Conservation (phyloP, 1,140 invertebrate genomes). For the Drosophila paulistorum region DNA sequence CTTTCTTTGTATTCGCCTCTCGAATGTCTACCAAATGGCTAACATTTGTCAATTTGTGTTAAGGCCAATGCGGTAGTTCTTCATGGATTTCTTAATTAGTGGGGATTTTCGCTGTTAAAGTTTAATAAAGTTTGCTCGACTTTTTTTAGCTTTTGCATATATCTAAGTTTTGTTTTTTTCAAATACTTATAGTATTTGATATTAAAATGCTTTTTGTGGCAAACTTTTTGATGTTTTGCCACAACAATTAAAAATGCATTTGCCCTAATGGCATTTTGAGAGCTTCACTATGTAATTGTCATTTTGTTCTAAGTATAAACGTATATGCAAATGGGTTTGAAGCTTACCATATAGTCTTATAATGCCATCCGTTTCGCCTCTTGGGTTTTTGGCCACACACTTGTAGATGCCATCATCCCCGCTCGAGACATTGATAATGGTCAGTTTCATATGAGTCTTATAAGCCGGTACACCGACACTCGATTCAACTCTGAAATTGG, state of each 20-base stretch:
- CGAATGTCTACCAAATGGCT: conserved; percentile 60
- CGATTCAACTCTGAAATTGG: conserved; percentile 84
- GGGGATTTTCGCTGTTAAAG: conserved; percentile 21
- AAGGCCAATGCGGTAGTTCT: conserved; percentile 69
- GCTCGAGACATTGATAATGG: conserved; percentile 89
- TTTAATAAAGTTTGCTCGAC: conserved; percentile 3
- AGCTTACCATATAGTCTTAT: conserved; percentile 95
- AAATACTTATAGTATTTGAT: background rate
- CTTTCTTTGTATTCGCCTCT: conserved; percentile 44
- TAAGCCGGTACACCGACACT: conserved; percentile 88
- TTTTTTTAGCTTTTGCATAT: too few relatives aligned
- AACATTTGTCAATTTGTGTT: conserved; percentile 77
- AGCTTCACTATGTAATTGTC: conserved; percentile 4
- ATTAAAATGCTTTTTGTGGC: conserved; percentile 22
- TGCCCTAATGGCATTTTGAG: conserved; percentile 28
- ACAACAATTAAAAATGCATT: conserved; percentile 38
- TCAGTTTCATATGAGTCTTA: conserved; percentile 93
- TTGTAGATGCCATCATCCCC: conserved; percentile 94
- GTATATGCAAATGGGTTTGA: background rate
- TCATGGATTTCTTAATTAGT: conserved; percentile 64
- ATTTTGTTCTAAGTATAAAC: background rate
- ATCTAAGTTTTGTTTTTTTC: background rate
- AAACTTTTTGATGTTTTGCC: background rate
- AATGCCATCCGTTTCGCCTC: conserved; percentile 95
- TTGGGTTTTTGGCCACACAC: conserved; percentile 94